Evolutionary conservation across 2,797 vertebrate genomes (phyloP).

Genomic region (Poecilia picta): DNA sequence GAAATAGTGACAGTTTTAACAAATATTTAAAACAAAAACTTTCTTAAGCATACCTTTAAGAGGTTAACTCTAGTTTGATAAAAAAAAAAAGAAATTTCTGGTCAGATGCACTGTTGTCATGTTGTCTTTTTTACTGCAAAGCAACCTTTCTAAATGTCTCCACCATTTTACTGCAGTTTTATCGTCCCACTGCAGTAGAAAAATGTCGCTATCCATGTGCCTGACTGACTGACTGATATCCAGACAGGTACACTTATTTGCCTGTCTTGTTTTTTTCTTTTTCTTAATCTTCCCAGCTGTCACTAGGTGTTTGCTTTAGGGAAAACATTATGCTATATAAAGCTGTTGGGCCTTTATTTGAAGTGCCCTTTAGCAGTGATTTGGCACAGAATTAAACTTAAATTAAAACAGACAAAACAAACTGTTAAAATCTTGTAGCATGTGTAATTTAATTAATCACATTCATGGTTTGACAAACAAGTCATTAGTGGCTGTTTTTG

Average conservation of each 20-base stretch:
- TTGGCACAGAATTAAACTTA: background rate
- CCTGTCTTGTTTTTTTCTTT: no score
- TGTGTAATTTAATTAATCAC: background rate
- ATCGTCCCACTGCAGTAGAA: no score
- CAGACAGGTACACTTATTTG: background rate
- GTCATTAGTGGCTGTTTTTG: constrained; percentile 44
- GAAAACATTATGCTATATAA: background rate
- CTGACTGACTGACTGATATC: background rate
- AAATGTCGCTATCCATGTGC: background rate
- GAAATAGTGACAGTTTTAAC: no score
- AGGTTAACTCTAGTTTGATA: background rate
- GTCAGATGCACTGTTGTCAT: background rate
- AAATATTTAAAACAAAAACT: no score
- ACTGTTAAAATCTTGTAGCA: background rate
- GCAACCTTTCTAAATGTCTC: background rate
- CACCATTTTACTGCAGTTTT: background rate
- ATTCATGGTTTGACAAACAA: constrained; percentile 10
- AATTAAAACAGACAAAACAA: background rate
- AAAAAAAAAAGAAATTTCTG: background rate
- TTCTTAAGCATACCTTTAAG: no score
- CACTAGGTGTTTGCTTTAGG: background rate
- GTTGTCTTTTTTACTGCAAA: background rate
- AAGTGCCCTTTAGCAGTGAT: background rate
- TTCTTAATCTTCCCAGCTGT: background rate
- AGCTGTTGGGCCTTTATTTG: background rate